These are phyloP conservation scores for Chauna torquata DNA, from an alignment of 2,113 vertebrate genomes.

Conservation along the genomic window DNA sequence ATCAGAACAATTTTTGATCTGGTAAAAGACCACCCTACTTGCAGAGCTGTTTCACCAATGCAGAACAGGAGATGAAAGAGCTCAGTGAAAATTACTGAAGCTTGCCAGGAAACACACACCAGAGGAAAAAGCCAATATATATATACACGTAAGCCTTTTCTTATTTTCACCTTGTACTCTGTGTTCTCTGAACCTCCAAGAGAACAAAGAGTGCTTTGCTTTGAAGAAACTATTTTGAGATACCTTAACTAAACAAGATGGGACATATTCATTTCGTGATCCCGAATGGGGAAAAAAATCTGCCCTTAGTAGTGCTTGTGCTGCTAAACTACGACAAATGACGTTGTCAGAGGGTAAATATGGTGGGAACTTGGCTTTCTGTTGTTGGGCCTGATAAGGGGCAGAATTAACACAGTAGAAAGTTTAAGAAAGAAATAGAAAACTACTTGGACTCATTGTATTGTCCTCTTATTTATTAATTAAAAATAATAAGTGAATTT, in stretches of 20 bases:
- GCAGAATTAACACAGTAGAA: neutral
- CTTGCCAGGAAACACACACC: neutral
- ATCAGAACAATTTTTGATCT: neutral
- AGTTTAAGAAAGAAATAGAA: neutral
- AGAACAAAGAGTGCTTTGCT: neutral
- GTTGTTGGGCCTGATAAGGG: neutral
- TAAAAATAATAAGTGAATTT: neutral
- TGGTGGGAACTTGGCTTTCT: neutral
- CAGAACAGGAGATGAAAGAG: neutral
- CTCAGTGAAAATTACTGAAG: neutral
- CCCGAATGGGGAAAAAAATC: accelerated
- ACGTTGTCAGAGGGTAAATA: neutral
- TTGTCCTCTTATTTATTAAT: neutral
- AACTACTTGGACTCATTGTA: neutral
- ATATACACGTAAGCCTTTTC: neutral
- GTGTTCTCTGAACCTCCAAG: neutral
- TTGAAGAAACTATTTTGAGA: neutral
- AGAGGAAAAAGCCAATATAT: neutral
- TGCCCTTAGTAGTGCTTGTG: neutral
- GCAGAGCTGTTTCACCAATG: accelerated
- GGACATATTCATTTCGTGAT: neutral
- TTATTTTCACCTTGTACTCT: neutral
- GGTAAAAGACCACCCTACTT: neutral
- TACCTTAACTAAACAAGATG: neutral
- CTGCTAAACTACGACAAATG: neutral